Conservation (phyloP, 2,113 vertebrate species). For the Panthera uncia region DNA sequence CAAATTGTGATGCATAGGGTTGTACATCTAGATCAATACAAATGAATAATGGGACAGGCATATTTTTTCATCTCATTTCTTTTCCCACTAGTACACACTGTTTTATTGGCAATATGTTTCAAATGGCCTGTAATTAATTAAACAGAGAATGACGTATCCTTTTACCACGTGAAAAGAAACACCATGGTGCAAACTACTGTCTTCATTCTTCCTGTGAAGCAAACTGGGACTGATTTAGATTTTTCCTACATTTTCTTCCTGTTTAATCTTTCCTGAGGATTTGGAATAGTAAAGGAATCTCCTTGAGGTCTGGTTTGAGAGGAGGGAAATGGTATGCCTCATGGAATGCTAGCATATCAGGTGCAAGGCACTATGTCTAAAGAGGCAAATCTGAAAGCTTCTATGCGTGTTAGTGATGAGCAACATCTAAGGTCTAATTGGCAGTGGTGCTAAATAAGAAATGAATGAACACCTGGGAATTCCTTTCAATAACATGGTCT, state of each 20-base stretch:
- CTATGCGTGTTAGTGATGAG: slow-evolving; percentile 57
- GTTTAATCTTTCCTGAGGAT: not conserved
- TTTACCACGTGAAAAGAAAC: slow-evolving; percentile 42
- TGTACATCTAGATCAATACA: slow-evolving; percentile 72
- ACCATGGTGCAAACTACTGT: not conserved
- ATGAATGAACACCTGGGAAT: not conserved
- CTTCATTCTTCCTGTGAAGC: not conserved
- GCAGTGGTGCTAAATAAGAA: not conserved
- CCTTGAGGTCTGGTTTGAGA: not conserved
- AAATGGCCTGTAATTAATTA: slow-evolving; percentile 65
- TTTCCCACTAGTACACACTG: slow-evolving; percentile 56
- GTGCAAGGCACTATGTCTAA: fast-evolving
- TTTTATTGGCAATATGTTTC: slow-evolving; percentile 63
- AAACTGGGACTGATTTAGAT: not conserved
- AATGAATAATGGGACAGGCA: slow-evolving; percentile 71
- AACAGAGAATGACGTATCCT: slow-evolving; percentile 2
- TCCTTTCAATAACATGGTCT: not conserved
- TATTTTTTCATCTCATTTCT: slow-evolving; percentile 71
- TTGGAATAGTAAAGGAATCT: not conserved
- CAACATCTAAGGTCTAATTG: not conserved
- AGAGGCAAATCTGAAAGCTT: not conserved
- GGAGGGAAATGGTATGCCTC: not conserved
- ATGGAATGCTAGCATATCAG: not conserved
- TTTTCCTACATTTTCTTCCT: not conserved
- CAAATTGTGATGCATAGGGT: slow-evolving; percentile 70